Base-by-base conservation (phyloP, 2,888 invertebrate species). In the Heteropelma amictum region DNA sequence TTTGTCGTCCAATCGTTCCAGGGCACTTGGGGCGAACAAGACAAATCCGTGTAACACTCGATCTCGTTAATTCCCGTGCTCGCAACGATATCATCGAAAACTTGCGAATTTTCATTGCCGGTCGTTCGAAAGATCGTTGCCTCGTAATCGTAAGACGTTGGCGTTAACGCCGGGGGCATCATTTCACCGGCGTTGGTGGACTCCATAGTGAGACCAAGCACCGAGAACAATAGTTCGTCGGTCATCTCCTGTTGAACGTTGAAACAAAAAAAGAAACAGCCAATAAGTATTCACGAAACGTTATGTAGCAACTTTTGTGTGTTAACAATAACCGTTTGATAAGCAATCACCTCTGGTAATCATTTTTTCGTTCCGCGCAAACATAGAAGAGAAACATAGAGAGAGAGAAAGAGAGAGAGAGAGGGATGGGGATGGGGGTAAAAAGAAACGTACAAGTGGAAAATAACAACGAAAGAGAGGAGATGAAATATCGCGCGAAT, bases 211-310 rank as follows among this genome's bases (percentile, higher is more conserved):
- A 89, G 69, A 7, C 88, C 87, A 60, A 89, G 77, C 1, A 87
- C 87, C 65, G 89, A 89, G 77, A 89, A 87, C 49, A 89, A 77
- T 58, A 88, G 76, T 72, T 89, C 88, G 75, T 89, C 88, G 68
- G 88, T 86, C 87, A 88, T 89, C 84, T 89, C 79, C 58, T 75
- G 65, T 53, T 49, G 63, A 14, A 17, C 38, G 51, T 19, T 19
- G 3, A 47, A 40, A 23, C n/a, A 26, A 33, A 60, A 40, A 53
- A 54, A 21, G 49, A 64, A 49, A 49, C 30, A 23, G 5, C 7
- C n/a, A n/a, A 26, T 14, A 14, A 4, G 33, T 23, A 35, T 63
- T 17, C 51, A 40, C 21, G 14, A 8, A 33, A 23, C 30, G 21
- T 54, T 56, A 61, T 23, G 35, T 38, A 23, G 51, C 58, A 26